These are phyloP conservation scores for Ursus arctos DNA, from an alignment of 2,113 vertebrate genomes.

Conservation along the genomic window DNA sequence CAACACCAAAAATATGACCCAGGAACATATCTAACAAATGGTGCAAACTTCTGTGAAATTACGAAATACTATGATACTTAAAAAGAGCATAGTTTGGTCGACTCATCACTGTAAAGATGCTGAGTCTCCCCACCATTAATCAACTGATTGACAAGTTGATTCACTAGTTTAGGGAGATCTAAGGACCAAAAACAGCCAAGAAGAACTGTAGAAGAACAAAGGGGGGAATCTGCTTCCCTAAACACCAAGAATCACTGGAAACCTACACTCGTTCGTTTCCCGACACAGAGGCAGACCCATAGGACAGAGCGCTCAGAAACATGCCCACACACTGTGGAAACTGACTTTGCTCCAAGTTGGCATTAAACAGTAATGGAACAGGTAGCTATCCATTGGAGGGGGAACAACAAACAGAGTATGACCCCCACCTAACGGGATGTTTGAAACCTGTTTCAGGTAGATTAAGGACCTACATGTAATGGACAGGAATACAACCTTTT, in stretches of 20 bases:
- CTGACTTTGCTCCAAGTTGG: neutral
- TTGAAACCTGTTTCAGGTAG: neutral
- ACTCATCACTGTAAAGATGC: neutral
- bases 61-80: neutral
- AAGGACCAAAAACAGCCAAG: neutral
- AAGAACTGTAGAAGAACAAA: too few species aligned
- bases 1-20: neutral
- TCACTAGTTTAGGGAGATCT: neutral
- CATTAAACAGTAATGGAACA: neutral
- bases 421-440: neutral
- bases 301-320: neutral
- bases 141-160: rapidly evolving
- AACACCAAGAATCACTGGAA: neutral
- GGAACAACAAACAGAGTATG: neutral
- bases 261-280: neutral
- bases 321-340: neutral
- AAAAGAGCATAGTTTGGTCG: neutral
- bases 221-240: neutral
- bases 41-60: neutral
- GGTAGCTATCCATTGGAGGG: too few species aligned
- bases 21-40: neutral
- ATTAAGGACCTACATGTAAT: neutral
- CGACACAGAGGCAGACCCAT: neutral
- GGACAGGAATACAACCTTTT: neutral
- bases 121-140: neutral